These are phyloP conservation scores for Psilopsiagon aurifrons DNA, from an alignment of 2,113 vertebrate genomes.

Conservation along the genomic window DNA sequence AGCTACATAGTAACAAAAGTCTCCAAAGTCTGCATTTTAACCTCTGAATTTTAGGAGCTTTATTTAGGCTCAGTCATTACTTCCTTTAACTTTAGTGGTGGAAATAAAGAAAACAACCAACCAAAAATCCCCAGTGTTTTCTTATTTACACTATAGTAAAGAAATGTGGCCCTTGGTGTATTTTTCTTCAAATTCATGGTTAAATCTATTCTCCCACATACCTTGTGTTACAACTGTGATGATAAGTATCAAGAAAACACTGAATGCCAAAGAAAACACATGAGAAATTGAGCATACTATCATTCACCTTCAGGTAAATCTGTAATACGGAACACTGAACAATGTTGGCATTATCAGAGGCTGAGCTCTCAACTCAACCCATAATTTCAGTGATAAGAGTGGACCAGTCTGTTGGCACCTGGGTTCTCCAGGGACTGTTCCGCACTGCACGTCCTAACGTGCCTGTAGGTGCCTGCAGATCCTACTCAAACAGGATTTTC, in stretches of 20 bases:
- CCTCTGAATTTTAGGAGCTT: not conserved
- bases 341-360: not conserved
- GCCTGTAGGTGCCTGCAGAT: not conserved
- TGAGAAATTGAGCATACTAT: not conserved
- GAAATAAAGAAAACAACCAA: not conserved
- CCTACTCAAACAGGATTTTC: not conserved
- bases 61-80: not conserved
- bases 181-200: not conserved
- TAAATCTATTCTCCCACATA: not conserved
- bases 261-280: slow-evolving; percentile 1
- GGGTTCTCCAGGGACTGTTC: not conserved
- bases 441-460: not conserved
- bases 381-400: not conserved
- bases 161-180: not conserved
- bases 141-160: not conserved
- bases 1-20: not conserved
- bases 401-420: not conserved
- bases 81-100: not conserved
- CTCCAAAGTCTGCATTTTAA: not conserved
- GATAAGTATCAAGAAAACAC: not conserved
- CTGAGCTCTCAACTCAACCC: not conserved
- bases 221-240: not conserved
- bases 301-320: slow-evolving; percentile 4
- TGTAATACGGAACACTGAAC: slow-evolving; percentile 29
- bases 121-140: not conserved